Conservation (phyloP, 1,140 invertebrate species). For the Pseudomyrmex sp. region DNA sequence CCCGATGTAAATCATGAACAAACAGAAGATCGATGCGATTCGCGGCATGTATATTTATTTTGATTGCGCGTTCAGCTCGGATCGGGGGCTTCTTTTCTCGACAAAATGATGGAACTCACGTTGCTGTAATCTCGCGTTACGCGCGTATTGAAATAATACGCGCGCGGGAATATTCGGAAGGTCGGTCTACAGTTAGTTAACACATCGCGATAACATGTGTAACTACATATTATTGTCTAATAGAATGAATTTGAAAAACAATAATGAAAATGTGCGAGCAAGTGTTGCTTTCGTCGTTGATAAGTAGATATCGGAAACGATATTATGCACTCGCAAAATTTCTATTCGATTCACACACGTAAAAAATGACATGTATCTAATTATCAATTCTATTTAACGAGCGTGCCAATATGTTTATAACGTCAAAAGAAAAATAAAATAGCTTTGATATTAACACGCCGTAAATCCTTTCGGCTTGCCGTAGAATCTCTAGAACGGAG, state of each 20-base stretch:
- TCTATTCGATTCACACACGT: constrained; percentile 29
- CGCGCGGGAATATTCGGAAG: background rate
- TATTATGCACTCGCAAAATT: background rate
- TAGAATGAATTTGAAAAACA: constrained; percentile 25
- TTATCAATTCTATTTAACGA: constrained; percentile 46
- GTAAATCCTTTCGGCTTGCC: constrained; percentile 45
- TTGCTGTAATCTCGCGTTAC: constrained; percentile 39
- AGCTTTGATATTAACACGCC: constrained; percentile 39
- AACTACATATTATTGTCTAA: too few species aligned
- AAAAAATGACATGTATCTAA: constrained; percentile 35
- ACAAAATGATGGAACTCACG: constrained; percentile 22
- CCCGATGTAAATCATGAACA: constrained; percentile 66
- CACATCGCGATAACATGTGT: background rate
- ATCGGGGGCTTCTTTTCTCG: constrained; percentile 15
- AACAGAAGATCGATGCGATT: constrained; percentile 61
- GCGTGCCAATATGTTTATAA: constrained; percentile 11
- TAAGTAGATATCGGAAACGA: background rate
- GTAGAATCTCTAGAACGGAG: background rate
- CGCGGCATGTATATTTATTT: constrained; percentile 35
- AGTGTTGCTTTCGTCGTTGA: constrained; percentile 16
- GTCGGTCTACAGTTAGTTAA: constrained; percentile 28
- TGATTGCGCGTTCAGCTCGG: constrained; percentile 20
- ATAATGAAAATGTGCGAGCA: constrained; percentile 27
- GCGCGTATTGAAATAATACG: constrained; percentile 18
- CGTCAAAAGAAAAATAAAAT: constrained; percentile 49